Conservation (phyloP, 2,888 invertebrate species). For the Polymixis lichenea region DNA sequence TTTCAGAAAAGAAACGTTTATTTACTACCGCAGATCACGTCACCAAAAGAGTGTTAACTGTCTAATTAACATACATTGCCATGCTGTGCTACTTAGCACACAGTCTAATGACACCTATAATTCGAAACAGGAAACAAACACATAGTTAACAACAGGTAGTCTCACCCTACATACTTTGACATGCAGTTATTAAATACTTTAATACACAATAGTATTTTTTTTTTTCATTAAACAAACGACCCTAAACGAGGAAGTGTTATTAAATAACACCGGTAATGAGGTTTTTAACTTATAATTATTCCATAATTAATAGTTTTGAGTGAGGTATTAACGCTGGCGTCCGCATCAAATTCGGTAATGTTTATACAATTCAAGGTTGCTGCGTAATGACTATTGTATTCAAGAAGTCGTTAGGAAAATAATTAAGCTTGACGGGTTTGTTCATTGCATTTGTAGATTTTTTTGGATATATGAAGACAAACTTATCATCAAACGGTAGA, state of each 20-base stretch:
- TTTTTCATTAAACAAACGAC: slow-evolving; percentile 38
- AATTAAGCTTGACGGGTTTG: slow-evolving; percentile 29
- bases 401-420: slow-evolving; percentile 50
- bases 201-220: slow-evolving; percentile 41
- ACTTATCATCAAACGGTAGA: background rate
- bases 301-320: slow-evolving; percentile 61
- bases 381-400: slow-evolving; percentile 44
- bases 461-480: background rate
- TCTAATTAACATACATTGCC: slow-evolving; percentile 5
- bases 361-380: slow-evolving; percentile 59
- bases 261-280: slow-evolving; percentile 56
- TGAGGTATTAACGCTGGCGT: slow-evolving; percentile 24
- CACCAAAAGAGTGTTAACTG: background rate
- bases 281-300: slow-evolving; percentile 60
- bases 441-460: slow-evolving; percentile 23
- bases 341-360: slow-evolving; percentile 52
- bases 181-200: slow-evolving; percentile 42
- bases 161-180: slow-evolving; percentile 45
- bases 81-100: background rate
- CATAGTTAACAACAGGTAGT: slow-evolving; percentile 4
- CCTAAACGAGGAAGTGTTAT: slow-evolving; percentile 58
- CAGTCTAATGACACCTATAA: slow-evolving; percentile 22
- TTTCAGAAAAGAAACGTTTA: background rate
- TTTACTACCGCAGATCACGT: background rate
- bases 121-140: slow-evolving; percentile 22